phyloP scores from a whole-genome alignment of 92 coral and sea anemone genomes.

The Phymanthus crucifer region DNA sequence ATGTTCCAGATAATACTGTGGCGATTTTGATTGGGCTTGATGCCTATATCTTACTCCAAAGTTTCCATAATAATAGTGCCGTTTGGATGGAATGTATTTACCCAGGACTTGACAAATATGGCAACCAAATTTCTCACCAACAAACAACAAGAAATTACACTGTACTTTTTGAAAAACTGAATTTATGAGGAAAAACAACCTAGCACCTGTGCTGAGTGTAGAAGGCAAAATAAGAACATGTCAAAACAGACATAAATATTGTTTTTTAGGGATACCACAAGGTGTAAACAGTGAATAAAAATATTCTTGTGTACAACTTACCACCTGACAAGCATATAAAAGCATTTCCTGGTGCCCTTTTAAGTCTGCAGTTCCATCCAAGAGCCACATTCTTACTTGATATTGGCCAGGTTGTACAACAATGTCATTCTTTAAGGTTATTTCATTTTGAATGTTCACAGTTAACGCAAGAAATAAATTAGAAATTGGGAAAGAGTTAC shows the following conservation, averaged over 20 bases:
- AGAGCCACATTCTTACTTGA: background rate
- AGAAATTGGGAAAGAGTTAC: too few relatives aligned
- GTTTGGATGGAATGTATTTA: constrained; percentile 24
- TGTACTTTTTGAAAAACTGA: background rate
- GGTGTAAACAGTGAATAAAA: too few relatives aligned
- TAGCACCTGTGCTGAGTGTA: background rate
- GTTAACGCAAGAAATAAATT: too few relatives aligned
- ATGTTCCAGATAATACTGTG: constrained; percentile 24
- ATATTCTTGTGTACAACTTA: too few relatives aligned
- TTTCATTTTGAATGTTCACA: background rate
- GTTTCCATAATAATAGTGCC: constrained; percentile 37
- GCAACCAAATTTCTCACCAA: constrained; percentile 33
- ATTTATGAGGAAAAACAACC: background rate
- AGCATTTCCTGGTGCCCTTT: too few relatives aligned
- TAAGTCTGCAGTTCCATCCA: background rate
- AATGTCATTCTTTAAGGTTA: constrained; percentile 1
- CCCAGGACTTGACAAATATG: constrained; percentile 31
- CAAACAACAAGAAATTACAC: background rate
- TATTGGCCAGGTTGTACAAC: constrained; percentile 1
- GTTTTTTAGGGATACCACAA: too few relatives aligned
- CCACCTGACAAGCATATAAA: too few relatives aligned
- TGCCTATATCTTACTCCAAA: constrained; percentile 31
- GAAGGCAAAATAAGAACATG: background rate
- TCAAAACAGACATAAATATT: background rate
- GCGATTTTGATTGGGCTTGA: constrained; percentile 22